Evolutionary conservation across 2,888 invertebrate species (phyloP), one percentile per base, ranked within the genome.

Genomic region (Hartigia nigra): DNA sequence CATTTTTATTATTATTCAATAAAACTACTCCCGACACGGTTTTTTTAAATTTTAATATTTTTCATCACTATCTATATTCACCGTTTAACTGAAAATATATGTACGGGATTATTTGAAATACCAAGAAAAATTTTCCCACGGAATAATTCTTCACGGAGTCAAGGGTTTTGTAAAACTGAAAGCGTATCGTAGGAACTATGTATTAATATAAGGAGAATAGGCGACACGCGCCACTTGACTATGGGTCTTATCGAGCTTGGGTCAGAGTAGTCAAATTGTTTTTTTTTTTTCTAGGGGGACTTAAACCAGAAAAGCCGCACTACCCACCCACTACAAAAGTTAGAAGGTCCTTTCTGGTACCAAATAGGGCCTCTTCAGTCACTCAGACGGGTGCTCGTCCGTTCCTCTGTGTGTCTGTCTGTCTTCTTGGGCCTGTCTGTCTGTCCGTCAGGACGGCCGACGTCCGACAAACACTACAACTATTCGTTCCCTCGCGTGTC

Each of bases 191-290:
- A 55, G 39, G 23, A 55, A 55, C 23, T 55, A 34, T 72, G 31
- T 72, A 31, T 31, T 72, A 72, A 72, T 31, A 31, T 12, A 78
- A 82, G 80, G 81, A 82, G 76, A 80, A 76, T 76, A 74, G 82
- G 81, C 82, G 86, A 86, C 88, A 84, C 89, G 89, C 87, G 89
- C 88, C 88, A 86, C 87, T 87, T 86, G 85, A 79, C 84, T 84
- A 78, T 79, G 69, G 76, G 37, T 31, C 79, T 77, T 74, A 74
- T 77, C 77, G 69, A 74, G 69, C n/a, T 31, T 12, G 72, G 72
- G 72, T 72, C 72, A 34, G 72, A 12, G 72, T 32, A 34, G 72
- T 72, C 31, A 72, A 12, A 1, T 32, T 70, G n/a, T 70, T 70
- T 31, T 70, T 72, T 72, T 31, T 39, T 55, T 72, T 72, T 31